Evolutionary conservation across 2,888 invertebrate genomes (phyloP), one percentile per base, ranked within the genome.

Genomic region (Aphodius sticticus): DNA sequence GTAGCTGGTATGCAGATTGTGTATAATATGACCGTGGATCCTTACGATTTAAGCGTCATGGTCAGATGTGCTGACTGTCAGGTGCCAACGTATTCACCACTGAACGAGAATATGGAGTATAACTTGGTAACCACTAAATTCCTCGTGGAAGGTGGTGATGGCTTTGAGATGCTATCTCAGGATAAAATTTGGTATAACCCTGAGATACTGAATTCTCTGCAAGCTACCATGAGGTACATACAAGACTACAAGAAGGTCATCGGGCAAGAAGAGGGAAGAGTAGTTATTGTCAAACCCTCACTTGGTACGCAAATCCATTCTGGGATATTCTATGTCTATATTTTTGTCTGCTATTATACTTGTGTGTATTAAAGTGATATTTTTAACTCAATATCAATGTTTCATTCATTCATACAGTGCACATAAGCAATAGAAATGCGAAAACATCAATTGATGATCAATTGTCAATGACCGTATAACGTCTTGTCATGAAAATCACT

Each of bases 131-230:
- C 93, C 82, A 90, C 92, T 0, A 91, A 92, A 38, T 97, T 94
- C 87, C 84, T 96, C 78, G 90, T 92, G 0, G 88, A 89, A 69
- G 96, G 96, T 0, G 96, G 96, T 0, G 96, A 96, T 87, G 94
- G 94, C 0, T 95, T 91, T 86, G 83, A 6, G 15, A 74, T 74
- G 74, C 35, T 74, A 6, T 6, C 36, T 0, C 2, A 9, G 16
- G 37, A 74, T n/a, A 74, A 36, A 12, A 74, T 74, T 74, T 36
- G n/a, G 35, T 74, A 74, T 74, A 74, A 26, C 9, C n/a, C 74
- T 14, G 74, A 74, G 37, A n/a, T 74, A n/a, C n/a, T 74, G 12
- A 74, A 74, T 74, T 26, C 74, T 3, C 26, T 74, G 7, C 74
- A 74, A 74, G 74, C 74, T 35, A 74, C 74, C 6, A 74, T 74